These are phyloP conservation scores for Clusia tigrina DNA, from an alignment of 2,888 invertebrate genomes.

Conservation along the genomic window DNA sequence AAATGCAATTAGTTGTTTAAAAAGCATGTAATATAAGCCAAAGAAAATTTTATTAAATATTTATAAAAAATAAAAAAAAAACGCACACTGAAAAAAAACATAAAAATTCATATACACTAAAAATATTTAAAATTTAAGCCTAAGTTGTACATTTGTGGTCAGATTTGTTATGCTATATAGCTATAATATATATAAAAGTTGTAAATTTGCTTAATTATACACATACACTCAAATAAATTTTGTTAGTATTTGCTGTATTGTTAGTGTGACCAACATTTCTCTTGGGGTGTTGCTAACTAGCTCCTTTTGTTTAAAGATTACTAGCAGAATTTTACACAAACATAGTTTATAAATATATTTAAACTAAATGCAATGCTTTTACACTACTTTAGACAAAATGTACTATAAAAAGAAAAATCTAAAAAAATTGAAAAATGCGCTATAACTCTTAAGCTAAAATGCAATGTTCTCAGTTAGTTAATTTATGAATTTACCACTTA, in stretches of 20 bases:
- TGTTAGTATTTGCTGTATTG: no score
- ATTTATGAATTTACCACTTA: neutral
- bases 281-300: constrained; percentile 19
- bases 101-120: constrained; percentile 6
- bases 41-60: constrained; percentile 49
- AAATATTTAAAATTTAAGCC: constrained; percentile 4
- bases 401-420: neutral
- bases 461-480: constrained; percentile 57
- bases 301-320: no score
- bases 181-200: neutral
- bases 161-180: no score
- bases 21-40: constrained; percentile 62
- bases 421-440: constrained; percentile 12
- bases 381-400: neutral
- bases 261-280: constrained; percentile 17
- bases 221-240: neutral
- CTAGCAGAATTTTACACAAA: neutral
- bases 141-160: no score
- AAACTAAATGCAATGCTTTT: constrained; percentile 48
- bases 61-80: constrained; percentile 27
- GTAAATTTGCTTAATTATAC: neutral
- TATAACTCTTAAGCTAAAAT: constrained; percentile 52
- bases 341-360: neutral
- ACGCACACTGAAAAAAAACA: constrained; percentile 6
- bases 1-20: constrained; percentile 27